Percentiles rank a stretch among this genome's conserved stretches.
These are phyloP conservation scores for Linnaemya vulpina DNA, from an alignment of 2,888 invertebrate genomes.

Conservation along the genomic window DNA sequence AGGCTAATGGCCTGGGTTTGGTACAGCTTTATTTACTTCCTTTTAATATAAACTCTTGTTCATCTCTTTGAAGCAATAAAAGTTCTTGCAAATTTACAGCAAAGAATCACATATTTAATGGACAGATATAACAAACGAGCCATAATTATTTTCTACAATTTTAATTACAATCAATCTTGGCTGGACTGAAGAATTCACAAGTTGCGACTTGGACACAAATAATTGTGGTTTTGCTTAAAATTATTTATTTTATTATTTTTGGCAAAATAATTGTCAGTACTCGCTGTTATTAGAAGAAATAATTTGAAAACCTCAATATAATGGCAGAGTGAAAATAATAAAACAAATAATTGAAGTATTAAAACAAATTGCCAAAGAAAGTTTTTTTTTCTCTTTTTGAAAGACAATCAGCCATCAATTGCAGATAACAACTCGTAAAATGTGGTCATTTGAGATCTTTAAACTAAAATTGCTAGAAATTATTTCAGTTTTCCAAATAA, in stretches of 20 bases:
- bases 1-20: too few relatives aligned
- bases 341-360: slow-evolving; percentile 33
- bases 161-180: slow-evolving; percentile 53
- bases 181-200: neutral
- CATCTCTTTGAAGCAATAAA: neutral
- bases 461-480: neutral
- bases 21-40: too few relatives aligned
- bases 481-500: neutral
- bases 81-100: neutral
- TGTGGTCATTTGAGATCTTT: neutral
- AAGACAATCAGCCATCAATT: neutral
- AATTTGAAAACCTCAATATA: slow-evolving; percentile 11
- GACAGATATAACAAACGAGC: slow-evolving; percentile 37
- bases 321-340: slow-evolving; percentile 18
- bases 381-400: neutral
- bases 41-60: too few relatives aligned
- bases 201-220: neutral
- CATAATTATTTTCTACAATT: slow-evolving; percentile 48
- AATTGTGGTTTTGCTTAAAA: slow-evolving; percentile 30
- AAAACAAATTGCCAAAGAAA: slow-evolving; percentile 22
- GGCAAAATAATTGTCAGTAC: slow-evolving; percentile 1
- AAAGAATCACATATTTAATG: slow-evolving; percentile 8
- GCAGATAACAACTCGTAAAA: neutral
- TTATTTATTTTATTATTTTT: slow-evolving; percentile 10
- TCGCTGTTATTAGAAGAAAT: neutral